Conservation (phyloP, 2,113 vertebrate genomes). For the Amblyopsis rosae region DNA sequence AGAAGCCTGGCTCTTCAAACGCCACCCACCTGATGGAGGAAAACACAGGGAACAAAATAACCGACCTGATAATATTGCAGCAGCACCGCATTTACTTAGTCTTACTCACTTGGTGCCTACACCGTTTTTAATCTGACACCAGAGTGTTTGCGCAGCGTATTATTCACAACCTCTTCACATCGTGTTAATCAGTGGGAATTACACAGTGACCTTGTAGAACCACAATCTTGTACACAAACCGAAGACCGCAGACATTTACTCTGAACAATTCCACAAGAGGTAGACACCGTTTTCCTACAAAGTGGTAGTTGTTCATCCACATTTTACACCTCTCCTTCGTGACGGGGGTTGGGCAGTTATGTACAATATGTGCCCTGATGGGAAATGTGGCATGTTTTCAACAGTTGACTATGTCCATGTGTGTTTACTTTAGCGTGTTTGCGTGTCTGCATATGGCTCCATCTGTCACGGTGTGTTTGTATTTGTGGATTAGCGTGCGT, state of each 20-base stretch:
- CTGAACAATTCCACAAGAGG: not conserved
- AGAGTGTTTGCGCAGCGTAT: no score
- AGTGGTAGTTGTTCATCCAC: not conserved
- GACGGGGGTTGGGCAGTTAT: constrained; percentile 21
- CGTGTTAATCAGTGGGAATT: constrained; percentile 9
- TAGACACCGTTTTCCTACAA: not conserved
- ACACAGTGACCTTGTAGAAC: constrained; percentile 9
- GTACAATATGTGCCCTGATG: not conserved
- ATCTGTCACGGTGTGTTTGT: constrained; percentile 14
- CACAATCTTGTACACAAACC: not conserved
- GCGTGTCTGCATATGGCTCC: not conserved
- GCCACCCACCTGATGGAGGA: constrained; percentile 84
- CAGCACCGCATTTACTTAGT: constrained; percentile 1
- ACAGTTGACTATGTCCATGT: not conserved
- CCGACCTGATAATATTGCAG: not conserved
- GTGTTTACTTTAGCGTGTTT: not conserved
- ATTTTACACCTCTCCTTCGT: not conserved
- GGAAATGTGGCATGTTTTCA: not conserved
- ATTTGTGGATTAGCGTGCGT: constrained; percentile 14
- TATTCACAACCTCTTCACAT: no score
- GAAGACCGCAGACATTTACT: constrained; percentile 3
- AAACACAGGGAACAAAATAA: not conserved
- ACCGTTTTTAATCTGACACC: no score
- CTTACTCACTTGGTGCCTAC: not conserved
- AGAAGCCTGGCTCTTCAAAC: constrained; percentile 88